Conservation (phyloP, 2,797 vertebrate species). For the Myiotriccus ornatus region DNA sequence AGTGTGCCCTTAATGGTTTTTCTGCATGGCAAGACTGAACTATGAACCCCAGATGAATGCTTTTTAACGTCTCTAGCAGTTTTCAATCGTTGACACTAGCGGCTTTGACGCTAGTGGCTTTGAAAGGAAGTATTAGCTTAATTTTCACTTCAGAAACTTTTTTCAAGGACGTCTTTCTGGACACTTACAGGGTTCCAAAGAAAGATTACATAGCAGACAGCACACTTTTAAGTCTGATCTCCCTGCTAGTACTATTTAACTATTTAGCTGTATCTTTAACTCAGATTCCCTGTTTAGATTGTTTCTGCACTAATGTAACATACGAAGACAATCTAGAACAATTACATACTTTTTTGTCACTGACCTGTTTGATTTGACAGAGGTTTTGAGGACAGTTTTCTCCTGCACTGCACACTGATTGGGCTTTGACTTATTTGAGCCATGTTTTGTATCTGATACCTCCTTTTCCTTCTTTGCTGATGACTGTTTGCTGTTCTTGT, state of each 20-base stretch:
- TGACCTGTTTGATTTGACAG: conserved; percentile 70
- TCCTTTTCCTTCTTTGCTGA: conserved; percentile 68
- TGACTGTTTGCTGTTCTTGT: conserved; percentile 63
- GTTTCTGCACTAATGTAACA: conserved; percentile 22
- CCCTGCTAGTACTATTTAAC: conserved; percentile 26
- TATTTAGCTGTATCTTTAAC: conserved; percentile 6
- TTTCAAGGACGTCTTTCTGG: conserved; percentile 23
- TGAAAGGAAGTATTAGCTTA: conserved; percentile 37
- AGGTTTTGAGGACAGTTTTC: conserved; percentile 67
- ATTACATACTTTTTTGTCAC: conserved; percentile 41
- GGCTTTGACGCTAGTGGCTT: conserved; percentile 59
- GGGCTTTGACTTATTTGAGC: conserved; percentile 69
- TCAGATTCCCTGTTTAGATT: not conserved
- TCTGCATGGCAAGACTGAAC: not conserved
- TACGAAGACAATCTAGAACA: not conserved
- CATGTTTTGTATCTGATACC: conserved; percentile 66
- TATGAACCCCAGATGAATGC: not conserved
- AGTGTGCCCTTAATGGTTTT: not conserved
- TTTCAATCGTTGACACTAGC: not conserved
- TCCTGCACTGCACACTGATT: conserved; percentile 59
- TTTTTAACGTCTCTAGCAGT: conserved; percentile 11
- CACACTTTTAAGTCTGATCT: not conserved
- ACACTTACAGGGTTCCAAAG: not conserved
- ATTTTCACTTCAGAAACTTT: not conserved
- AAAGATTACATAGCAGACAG: conserved; percentile 10